Base-by-base conservation (phyloP, 2,888 invertebrate species). In the Macrophya annulata region DNA sequence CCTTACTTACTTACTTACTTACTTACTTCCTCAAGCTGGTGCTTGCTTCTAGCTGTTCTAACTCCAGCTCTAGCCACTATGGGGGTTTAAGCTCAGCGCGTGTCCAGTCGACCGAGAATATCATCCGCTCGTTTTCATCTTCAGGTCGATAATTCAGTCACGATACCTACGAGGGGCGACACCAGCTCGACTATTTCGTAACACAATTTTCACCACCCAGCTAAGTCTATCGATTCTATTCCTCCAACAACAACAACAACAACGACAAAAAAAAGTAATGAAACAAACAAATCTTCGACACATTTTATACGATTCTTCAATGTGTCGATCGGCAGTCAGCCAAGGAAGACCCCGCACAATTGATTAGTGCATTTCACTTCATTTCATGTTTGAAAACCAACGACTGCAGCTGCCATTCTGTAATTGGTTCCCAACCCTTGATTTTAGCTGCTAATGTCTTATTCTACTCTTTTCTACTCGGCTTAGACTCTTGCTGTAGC, bases 41-140 rank as follows among this genome's bases (percentile, higher is more conserved):
- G 37, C 68, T 68, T 8, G 10, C 4, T 25, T 0, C 62, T 62
- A 55, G 17, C 1, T 31, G 48, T 4, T 48, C 9, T 15, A 12
- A 48, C 48, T 15, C 48, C 15, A 1, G 10, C 10, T 15, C 48
- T 48, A 62, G 62, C 55, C 8, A n/a, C 55, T n/a, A 55, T 55
- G 72, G 72, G 43, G 72, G n/a, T 45, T 43, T 2, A 40, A 74
- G n/a, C 2, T 12, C 17, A 3, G 21, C 72, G 72, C 72, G 72
- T 43, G 43, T 31, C 43, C 79, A 62, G 62, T 79, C 79, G 59
- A 79, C 79, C 79, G 43, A 79, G 79, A 79, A 79, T 74, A 74
- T 79, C 79, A 79, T 79, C 62, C 59, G 79, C 59, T 79, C 79
- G 79, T 79, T 79, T 79, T 48, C 79, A 59, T 59, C 79, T 59